A percentile compares a stretch with the other conserved stretches of the same genome.
Conservation (phyloP, 2,113 vertebrate genomes). For the Ictidomys tridecemlineatus region DNA sequence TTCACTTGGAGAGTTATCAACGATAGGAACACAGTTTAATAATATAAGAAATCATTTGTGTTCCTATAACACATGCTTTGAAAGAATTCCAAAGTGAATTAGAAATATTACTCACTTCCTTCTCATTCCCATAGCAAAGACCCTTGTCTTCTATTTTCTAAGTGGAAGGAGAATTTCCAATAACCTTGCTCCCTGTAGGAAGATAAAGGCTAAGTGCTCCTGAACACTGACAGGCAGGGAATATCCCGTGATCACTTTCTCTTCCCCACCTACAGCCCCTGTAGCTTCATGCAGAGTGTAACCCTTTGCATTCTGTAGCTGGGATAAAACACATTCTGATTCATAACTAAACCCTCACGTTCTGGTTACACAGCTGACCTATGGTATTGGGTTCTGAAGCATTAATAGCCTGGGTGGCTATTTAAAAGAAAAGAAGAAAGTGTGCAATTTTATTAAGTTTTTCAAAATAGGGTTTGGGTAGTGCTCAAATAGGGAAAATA, state of each 20-base stretch:
- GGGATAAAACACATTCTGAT: not conserved
- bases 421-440: not conserved
- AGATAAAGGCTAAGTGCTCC: not conserved
- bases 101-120: not conserved
- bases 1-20: not conserved
- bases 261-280: not conserved
- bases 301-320: not conserved
- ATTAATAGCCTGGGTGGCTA: not conserved
- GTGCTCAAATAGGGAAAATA: not conserved
- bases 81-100: constrained; percentile 12
- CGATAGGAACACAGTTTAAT: not conserved
- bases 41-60: constrained; percentile 18
- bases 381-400: not conserved
- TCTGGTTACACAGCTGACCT: not conserved
- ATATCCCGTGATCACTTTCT: not conserved
- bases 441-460: not conserved
- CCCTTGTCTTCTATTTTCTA: not conserved
- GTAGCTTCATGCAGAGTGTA: not conserved
- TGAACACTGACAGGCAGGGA: not conserved
- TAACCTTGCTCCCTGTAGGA: not conserved
- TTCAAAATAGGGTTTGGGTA: not conserved
- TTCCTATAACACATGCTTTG: constrained; percentile 22
- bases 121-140: not conserved
- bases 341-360: not conserved
- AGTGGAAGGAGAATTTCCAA: not conserved